phyloP scores from a whole-genome alignment of 2,113 vertebrate species.

The Gymnocephalus cernua region DNA sequence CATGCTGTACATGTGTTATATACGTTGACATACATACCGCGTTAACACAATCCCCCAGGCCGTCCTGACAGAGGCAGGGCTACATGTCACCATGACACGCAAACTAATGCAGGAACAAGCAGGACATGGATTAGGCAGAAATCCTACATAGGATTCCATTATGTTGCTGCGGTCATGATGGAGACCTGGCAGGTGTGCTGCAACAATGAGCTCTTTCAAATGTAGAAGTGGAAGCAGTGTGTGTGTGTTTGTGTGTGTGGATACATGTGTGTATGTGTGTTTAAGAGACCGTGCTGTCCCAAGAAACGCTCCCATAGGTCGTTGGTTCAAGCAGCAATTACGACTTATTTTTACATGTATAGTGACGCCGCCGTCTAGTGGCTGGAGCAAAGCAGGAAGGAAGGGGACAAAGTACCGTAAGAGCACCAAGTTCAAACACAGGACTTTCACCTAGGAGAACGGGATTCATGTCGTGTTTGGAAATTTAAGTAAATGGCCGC shows the following conservation, averaged over 20 bases:
- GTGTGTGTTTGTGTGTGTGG: constrained; percentile 1
- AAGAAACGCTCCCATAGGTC: too few species aligned
- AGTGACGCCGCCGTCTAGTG: too few species aligned
- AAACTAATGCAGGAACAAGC: constrained; percentile 75
- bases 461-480: too few species aligned
- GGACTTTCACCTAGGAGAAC: too few species aligned
- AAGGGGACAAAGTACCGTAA: too few species aligned
- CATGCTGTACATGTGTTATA: constrained; percentile 50
- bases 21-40: constrained; percentile 29
- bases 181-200: constrained; percentile 71
- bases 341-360: too few species aligned
- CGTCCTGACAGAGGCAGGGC: constrained; percentile 25
- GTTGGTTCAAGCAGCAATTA: too few species aligned
- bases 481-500: too few species aligned
- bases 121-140: constrained; percentile 69
- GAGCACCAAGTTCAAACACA: too few species aligned
- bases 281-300: too few species aligned
- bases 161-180: constrained; percentile 49
- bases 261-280: neutral
- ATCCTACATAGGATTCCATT: constrained; percentile 61
- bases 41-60: constrained; percentile 50
- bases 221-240: neutral
- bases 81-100: constrained; percentile 67
- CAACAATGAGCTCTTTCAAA: constrained; percentile 70
- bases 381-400: too few species aligned